Percentiles rank a stretch among this genome's conserved stretches.
phyloP scores from a whole-genome alignment of 2,113 vertebrate species.

The Loxodonta africana region DNA sequence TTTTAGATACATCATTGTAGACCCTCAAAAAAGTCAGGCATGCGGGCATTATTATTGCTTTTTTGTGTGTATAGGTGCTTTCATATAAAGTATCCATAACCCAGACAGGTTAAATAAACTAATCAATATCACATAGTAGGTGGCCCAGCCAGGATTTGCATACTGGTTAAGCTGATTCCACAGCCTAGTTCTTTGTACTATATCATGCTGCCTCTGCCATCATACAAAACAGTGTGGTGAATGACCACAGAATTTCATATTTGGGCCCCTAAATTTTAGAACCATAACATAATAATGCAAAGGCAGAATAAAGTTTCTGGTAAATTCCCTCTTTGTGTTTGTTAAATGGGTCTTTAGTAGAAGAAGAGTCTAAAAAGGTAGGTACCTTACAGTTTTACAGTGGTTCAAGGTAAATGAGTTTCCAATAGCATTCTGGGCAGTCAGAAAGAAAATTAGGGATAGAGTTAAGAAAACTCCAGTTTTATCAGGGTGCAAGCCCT shows the following conservation, averaged over 20 bases:
- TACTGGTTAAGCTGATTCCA: neutral
- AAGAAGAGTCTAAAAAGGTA: neutral
- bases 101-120: neutral
- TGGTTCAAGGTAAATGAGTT: neutral
- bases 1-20: neutral
- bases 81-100: neutral
- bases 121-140: neutral
- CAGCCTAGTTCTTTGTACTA: neutral
- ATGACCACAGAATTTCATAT: neutral
- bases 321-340: neutral
- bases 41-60: neutral
- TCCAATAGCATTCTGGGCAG: neutral
- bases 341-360: neutral
- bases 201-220: neutral
- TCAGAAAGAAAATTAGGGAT: neutral
- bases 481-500: neutral
- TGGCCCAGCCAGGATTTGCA: neutral
- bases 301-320: neutral
- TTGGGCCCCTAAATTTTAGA: neutral
- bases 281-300: neutral
- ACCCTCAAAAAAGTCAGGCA: neutral
- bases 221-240: neutral
- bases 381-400: neutral
- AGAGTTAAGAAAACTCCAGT: neutral
- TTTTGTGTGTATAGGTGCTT: neutral